Base-by-base conservation (phyloP, 2,113 vertebrate genomes). In the Lasiurus borealis region DNA sequence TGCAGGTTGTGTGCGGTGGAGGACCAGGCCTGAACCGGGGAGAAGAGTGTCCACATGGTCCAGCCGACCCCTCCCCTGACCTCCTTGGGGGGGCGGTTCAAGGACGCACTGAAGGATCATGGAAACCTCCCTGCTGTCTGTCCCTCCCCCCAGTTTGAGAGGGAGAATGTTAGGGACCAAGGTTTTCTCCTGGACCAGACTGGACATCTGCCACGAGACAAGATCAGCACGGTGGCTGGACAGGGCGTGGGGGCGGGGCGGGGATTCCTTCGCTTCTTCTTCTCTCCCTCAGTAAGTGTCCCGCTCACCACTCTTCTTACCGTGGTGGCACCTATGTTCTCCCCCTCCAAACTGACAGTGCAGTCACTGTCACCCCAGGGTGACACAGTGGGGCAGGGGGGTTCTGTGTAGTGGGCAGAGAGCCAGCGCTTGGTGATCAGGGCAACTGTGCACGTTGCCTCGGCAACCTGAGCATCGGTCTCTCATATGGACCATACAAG, bases 111-210 rank as follows among this genome's bases (percentile, higher is more conserved):
- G 48, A 71, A 48, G 50, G 31, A 81, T 15, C 27, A 48, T 18
- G 73, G n/a, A n/a, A 18, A 13, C 4, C 5, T 0, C 23, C 4
- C 13, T 3, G 0, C 3, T 0, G 0, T 0, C 10, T 34, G 12
- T 50, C 31, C 25, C 85, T 46, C 21, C 40, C 23, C 46, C 6
- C 52, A 4, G 27, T 21, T 59, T 46, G 2, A 15, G 18, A 18
- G 16, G 80, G 31, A 76, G 31, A 66, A 18, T 11, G 54, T 46
- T 21, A 23, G 34, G 7, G 14, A 31, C n/a, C n/a, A n/a, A n/a
- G n/a, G n/a, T n/a, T n/a, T n/a, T n/a, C n/a, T n/a, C n/a, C n/a
- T n/a, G n/a, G n/a, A n/a, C 36, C 66, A 29, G 68, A 29, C 21
- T n/a, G 48, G 75, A 18, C 48, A 66, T 29, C 36, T 25, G 59